Conservation (phyloP, 2,113 vertebrate genomes). For the Electrona antarctica region DNA sequence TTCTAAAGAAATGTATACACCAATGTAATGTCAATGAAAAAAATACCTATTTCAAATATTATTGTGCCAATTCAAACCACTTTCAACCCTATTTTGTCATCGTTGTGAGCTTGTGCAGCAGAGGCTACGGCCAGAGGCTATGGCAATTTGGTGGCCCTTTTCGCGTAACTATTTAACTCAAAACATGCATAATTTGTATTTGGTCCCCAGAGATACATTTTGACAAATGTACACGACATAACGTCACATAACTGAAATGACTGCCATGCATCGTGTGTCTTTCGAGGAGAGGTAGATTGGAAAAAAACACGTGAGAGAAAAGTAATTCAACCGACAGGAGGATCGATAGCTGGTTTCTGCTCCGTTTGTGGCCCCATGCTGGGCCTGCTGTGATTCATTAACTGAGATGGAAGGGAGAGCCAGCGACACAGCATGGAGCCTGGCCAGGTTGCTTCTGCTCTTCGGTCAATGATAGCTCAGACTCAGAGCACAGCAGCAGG, state of each 20-base stretch:
- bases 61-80: no score
- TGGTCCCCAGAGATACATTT: neutral
- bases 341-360: constrained; percentile 37
- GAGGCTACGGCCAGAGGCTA: no score
- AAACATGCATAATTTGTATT: no score
- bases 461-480: constrained; percentile 23
- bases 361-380: constrained; percentile 28
- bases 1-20: no score
- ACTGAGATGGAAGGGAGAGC: constrained; percentile 22
- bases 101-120: no score
- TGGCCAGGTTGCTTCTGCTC: constrained; percentile 16
- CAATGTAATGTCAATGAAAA: no score
- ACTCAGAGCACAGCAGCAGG: constrained; percentile 13
- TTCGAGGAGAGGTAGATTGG: neutral
- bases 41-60: no score
- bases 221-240: neutral
- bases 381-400: constrained; percentile 32
- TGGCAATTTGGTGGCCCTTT: no score
- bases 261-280: neutral
- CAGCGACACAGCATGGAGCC: constrained; percentile 31
- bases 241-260: neutral
- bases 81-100: no score
- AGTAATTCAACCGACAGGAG: neutral
- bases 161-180: no score
- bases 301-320: neutral